phyloP scores from a whole-genome alignment of 2,797 vertebrate species.

The Lagocephalus sceleratus region DNA sequence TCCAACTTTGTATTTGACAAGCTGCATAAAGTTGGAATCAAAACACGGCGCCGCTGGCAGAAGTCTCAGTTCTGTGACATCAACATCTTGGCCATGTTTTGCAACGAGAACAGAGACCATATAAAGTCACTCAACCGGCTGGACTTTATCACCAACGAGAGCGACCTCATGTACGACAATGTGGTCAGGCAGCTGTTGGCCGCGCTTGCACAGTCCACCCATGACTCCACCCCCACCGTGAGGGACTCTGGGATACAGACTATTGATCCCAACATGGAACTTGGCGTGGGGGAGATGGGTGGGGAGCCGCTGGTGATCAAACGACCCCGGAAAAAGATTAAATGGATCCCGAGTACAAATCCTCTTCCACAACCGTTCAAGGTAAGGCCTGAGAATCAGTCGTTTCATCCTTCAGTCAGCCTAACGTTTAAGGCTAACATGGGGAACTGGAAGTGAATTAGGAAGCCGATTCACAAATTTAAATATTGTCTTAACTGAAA shows the following conservation, averaged over 20 bases:
- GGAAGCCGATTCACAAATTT: not conserved
- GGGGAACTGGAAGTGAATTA: slow-evolving; percentile 1
- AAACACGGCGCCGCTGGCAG: slow-evolving; percentile 94
- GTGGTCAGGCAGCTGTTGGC: slow-evolving; percentile 96
- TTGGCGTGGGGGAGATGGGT: slow-evolving; percentile 81
- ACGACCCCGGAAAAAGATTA: slow-evolving; percentile 94
- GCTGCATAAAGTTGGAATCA: slow-evolving; percentile 97
- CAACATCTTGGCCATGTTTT: slow-evolving; percentile 99
- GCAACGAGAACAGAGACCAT: slow-evolving; percentile 98
- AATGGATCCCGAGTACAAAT: slow-evolving; percentile 92
- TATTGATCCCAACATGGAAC: slow-evolving; percentile 84
- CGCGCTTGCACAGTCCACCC: slow-evolving; percentile 94
- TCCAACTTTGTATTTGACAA: slow-evolving; percentile 99
- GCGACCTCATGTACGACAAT: slow-evolving; percentile 98
- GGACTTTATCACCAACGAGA: slow-evolving; percentile 99
- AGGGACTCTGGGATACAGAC: slow-evolving; percentile 93
- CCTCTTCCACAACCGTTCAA: slow-evolving; percentile 96
- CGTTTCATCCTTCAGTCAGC: not conserved
- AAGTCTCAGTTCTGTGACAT: slow-evolving; percentile 99
- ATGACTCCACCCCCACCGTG: slow-evolving; percentile 92
- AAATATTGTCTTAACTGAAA: not conserved
- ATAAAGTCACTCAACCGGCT: slow-evolving; percentile 97
- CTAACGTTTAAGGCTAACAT: not conserved
- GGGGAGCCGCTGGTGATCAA: slow-evolving; percentile 91
- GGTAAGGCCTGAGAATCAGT: slow-evolving; percentile 49